Evolutionary conservation across 2,888 invertebrate species (phyloP).

Genomic region (Trichacis sp.): DNA sequence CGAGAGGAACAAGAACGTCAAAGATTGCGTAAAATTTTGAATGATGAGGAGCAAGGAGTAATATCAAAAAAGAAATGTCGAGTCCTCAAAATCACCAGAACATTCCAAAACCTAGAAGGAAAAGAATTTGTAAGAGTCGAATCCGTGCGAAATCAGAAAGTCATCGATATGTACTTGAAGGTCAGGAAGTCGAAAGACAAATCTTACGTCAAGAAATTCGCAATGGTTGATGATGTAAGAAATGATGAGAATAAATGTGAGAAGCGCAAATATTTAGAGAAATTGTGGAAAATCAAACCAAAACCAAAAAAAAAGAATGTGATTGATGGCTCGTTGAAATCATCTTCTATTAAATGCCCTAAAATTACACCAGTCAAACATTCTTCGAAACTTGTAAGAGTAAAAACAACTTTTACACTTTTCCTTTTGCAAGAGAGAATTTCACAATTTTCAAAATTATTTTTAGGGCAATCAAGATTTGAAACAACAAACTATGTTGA

Average conservation of each 20-base stretch:
- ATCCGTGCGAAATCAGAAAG: constrained; percentile 90
- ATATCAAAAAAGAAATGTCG: constrained; percentile 82
- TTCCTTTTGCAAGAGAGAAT: too few relatives aligned
- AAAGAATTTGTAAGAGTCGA: constrained; percentile 93
- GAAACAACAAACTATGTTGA: constrained; percentile 80
- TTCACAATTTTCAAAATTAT: too few relatives aligned
- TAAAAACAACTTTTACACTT: too few relatives aligned
- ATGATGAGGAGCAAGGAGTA: constrained; percentile 80
- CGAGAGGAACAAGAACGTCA: constrained; percentile 96
- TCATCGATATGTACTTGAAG: constrained; percentile 96
- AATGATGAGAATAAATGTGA: constrained; percentile 99
- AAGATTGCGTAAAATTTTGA: constrained; percentile 92
- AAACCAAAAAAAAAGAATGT: too few relatives aligned
- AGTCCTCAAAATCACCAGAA: constrained; percentile 91
- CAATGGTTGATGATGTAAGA: constrained; percentile 94
- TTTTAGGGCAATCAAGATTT: constrained; percentile 86
- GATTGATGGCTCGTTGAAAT: too few relatives aligned
- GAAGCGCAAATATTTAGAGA: constrained; percentile 95
- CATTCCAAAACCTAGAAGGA: constrained; percentile 89
- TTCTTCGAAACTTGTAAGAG: too few relatives aligned
- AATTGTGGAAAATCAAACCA: constrained; percentile 90
- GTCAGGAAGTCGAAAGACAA: constrained; percentile 96
- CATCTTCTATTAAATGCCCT: too few relatives aligned
- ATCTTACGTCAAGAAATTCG: constrained; percentile 91
- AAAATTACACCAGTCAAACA: too few relatives aligned